These are phyloP conservation scores for Neodiprion lecontei DNA, from an alignment of 1,140 invertebrate species.

Conservation along the genomic window DNA sequence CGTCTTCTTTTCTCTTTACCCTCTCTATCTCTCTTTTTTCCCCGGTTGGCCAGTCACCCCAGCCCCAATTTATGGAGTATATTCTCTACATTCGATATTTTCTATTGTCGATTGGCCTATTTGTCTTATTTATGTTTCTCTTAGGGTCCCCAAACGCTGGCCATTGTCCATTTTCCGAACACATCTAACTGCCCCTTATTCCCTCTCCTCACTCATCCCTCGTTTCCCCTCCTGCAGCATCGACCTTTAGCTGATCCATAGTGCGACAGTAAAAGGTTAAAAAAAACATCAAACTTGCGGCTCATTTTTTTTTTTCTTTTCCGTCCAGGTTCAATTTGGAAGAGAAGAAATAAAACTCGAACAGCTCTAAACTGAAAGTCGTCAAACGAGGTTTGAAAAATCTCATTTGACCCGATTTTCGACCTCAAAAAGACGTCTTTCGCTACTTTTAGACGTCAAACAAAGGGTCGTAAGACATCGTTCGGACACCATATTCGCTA, in stretches of 20 bases:
- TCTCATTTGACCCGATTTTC: no score
- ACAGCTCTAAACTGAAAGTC: no score
- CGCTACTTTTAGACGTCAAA: no score
- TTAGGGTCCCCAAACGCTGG: conserved; percentile 41
- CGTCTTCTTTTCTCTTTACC: conserved; percentile 16
- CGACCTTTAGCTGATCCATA: conserved; percentile 35
- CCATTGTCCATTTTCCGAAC: conserved; percentile 7
- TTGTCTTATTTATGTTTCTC: conserved; percentile 63
- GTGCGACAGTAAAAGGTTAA: no score
- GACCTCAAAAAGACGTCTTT: no score
- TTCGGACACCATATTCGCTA: no score
- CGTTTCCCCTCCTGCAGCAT: conserved; percentile 22
- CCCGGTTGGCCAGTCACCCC: conserved; percentile 8
- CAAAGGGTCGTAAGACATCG: no score
- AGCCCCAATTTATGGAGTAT: conserved; percentile 56
- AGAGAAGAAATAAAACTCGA: no score
- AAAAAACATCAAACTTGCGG: no score
- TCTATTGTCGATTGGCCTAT: conserved; percentile 61
- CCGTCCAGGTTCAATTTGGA: no score
- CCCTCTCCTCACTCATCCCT: conserved; percentile 25
- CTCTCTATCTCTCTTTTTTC: conserved; percentile 13
- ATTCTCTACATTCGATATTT: conserved; percentile 62
- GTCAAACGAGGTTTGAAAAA: no score
- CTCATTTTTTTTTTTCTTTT: no score
- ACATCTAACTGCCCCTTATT: not conserved